These are phyloP conservation scores for Nerophis ophidion DNA, from an alignment of 2,113 vertebrate species.

Conservation along the genomic window DNA sequence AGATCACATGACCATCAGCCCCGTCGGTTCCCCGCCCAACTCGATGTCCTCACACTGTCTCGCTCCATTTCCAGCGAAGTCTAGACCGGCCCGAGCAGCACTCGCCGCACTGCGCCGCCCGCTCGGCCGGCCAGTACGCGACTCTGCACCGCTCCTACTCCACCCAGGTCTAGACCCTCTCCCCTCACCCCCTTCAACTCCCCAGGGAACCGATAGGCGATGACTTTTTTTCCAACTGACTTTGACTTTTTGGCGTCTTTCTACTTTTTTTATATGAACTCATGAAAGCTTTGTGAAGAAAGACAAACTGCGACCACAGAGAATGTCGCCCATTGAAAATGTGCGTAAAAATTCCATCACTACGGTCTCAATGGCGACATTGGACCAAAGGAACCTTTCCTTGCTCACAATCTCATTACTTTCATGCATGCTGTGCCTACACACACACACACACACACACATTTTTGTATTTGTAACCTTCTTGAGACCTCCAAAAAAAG, in stretches of 20 bases:
- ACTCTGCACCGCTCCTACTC: slow-evolving; percentile 64
- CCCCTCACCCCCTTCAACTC: slow-evolving; percentile 25
- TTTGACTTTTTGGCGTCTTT: slow-evolving; percentile 16
- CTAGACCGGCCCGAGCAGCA: slow-evolving; percentile 65
- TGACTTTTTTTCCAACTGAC: slow-evolving; percentile 31
- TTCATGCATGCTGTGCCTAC: background rate
- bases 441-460: slow-evolving; percentile 3
- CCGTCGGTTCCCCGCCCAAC: slow-evolving; percentile 75
- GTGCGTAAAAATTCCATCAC: slow-evolving; percentile 9
- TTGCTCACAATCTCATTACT: slow-evolving; percentile 3
- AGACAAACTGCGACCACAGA: slow-evolving; percentile 18
- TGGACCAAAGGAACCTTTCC: slow-evolving; percentile 46
- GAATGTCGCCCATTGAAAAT: slow-evolving; percentile 10
- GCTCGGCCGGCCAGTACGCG: slow-evolving; percentile 35
- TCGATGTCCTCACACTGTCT: slow-evolving; percentile 75
- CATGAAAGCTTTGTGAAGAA: slow-evolving; percentile 7
- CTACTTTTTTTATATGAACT: slow-evolving; percentile 36
- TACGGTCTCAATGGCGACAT: slow-evolving; percentile 1
- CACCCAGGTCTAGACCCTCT: slow-evolving; percentile 65
- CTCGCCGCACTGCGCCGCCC: slow-evolving; percentile 52
- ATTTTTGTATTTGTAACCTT: too few species aligned
- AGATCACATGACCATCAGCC: slow-evolving; percentile 82
- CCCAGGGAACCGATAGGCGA: slow-evolving; percentile 69
- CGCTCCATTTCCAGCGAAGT: slow-evolving; percentile 78
- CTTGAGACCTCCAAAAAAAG: too few species aligned